Percentiles rank a stretch among this genome's conserved stretches.
Conservation (phyloP, 2,797 vertebrate genomes). For the Malacoraja senta region DNA sequence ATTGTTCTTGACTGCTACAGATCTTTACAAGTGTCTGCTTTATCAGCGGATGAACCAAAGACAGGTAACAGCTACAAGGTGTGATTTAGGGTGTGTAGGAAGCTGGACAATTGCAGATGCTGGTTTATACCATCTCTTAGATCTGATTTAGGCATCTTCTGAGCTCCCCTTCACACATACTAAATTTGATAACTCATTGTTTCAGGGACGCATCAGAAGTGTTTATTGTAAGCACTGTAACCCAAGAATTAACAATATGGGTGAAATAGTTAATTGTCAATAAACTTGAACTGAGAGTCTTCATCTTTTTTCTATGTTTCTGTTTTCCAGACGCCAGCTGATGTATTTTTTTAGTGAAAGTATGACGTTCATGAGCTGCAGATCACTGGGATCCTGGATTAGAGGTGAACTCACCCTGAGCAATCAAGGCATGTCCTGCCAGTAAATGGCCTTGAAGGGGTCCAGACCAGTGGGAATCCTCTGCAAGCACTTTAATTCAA, state of each 20-base stretch:
- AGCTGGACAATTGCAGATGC: too few relatives aligned
- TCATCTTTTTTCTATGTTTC: neutral
- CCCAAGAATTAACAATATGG: neutral
- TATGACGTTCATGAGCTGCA: too few relatives aligned
- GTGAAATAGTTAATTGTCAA: neutral
- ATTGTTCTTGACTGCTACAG: neutral
- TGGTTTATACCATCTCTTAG: too few relatives aligned
- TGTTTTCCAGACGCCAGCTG: too few relatives aligned
- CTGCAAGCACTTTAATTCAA: too few relatives aligned
- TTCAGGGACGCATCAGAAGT: neutral
- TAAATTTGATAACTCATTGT: neutral
- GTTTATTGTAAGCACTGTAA: neutral
- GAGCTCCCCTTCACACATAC: neutral
- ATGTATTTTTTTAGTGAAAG: too few relatives aligned
- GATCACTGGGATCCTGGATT: too few relatives aligned
- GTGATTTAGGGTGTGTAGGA: neutral
- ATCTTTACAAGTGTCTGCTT: neutral
- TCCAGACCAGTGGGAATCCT: too few relatives aligned
- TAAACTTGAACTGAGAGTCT: neutral
- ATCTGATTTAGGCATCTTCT: neutral
- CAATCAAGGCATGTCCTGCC: too few relatives aligned
- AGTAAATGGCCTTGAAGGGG: too few relatives aligned
- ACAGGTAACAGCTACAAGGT: neutral
- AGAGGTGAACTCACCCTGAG: too few relatives aligned
- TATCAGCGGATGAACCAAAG: neutral